Conservation (phyloP, 1,140 invertebrate genomes). For the Mylabris phalerata region DNA sequence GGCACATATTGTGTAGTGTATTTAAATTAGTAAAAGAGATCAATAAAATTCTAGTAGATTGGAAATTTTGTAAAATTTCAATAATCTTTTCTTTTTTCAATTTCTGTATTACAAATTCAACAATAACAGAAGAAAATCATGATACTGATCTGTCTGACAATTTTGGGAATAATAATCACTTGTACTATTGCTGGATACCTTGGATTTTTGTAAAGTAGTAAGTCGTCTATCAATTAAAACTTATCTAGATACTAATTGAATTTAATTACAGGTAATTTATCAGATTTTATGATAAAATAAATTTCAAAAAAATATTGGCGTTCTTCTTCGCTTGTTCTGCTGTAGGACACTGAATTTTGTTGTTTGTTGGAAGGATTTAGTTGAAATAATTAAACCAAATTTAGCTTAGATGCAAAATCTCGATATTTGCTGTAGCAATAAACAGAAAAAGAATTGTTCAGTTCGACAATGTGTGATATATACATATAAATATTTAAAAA, state of each 20-base stretch:
- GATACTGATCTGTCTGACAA: conserved; percentile 92
- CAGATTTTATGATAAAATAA: conserved; percentile 1
- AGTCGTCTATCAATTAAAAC: background rate
- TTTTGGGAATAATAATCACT: conserved; percentile 55
- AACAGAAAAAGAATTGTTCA: conserved; percentile 27
- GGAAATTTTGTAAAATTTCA: background rate
- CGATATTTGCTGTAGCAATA: conserved; percentile 41
- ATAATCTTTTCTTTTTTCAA: conserved; percentile 1
- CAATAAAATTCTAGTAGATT: background rate
- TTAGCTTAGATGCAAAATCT: conserved; percentile 16
- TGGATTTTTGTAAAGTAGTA: conserved; percentile 32
- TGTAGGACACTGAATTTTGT: conserved; percentile 7
- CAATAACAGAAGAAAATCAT: conserved; percentile 95
- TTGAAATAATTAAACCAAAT: background rate
- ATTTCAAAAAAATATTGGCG: conserved; percentile 1
- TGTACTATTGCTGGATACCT: conserved; percentile 39
- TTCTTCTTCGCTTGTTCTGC: conserved; percentile 12
- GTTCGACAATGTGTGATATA: conserved; percentile 33
- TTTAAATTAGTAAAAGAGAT: conserved; percentile 3
- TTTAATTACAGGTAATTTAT: conserved; percentile 6
- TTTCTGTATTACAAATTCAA: conserved; percentile 12
- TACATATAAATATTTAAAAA: conserved; percentile 6
- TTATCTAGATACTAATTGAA: conserved; percentile 5
- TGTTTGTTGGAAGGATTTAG: conserved; percentile 17
- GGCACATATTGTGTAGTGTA: conserved; percentile 17